These are phyloP conservation scores for Pemphigus obesinymphae DNA, from an alignment of 1,140 invertebrate genomes.

Conservation along the genomic window DNA sequence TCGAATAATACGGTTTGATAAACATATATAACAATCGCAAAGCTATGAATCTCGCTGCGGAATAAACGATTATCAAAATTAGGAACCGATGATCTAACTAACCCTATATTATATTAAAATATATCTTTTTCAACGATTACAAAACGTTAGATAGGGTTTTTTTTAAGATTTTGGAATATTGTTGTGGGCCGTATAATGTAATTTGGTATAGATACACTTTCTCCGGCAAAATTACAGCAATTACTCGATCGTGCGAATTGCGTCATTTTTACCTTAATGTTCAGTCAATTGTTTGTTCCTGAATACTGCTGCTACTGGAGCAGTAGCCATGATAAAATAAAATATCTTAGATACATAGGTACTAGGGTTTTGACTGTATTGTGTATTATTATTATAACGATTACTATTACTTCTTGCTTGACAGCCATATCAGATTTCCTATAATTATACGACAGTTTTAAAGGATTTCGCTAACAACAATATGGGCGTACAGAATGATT, in stretches of 20 bases:
- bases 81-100: not conserved
- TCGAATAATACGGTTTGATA: not conserved
- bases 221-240: slow-evolving; percentile 28
- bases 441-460: too few species aligned
- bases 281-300: slow-evolving; percentile 5
- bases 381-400: too few species aligned
- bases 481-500: too few species aligned
- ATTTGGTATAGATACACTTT: slow-evolving; percentile 37
- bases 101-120: too few species aligned
- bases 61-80: not conserved
- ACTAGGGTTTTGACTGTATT: too few species aligned
- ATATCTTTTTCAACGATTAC: not conserved
- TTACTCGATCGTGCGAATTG: slow-evolving; percentile 30
- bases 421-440: too few species aligned
- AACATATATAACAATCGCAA: not conserved
- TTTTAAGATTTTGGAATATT: not conserved
- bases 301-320: not conserved
- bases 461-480: too few species aligned
- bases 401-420: too few species aligned
- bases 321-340: not conserved
- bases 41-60: not conserved
- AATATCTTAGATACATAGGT: not conserved
- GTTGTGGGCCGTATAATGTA: slow-evolving; percentile 27
- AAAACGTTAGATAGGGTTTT: not conserved
- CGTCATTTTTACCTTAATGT: slow-evolving; percentile 31